phyloP scores from a whole-genome alignment of 2,797 vertebrate species.

The Lagodon rhomboides region DNA sequence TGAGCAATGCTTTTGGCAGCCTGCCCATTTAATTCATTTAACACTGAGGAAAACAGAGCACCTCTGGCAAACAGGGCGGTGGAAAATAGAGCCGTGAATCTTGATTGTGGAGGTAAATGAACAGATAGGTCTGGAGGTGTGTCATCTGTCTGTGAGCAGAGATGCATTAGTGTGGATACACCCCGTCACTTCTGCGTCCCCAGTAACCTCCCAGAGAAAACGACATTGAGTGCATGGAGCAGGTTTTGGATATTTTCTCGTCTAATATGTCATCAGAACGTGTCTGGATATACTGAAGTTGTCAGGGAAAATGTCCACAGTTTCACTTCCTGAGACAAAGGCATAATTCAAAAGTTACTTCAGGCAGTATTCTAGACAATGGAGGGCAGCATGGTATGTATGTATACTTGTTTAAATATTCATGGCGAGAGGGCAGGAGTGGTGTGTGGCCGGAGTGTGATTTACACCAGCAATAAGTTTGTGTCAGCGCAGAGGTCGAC shows the following conservation, averaged over 20 bases:
- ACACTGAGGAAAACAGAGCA: constrained; percentile 76
- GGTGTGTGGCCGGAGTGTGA: constrained; percentile 64
- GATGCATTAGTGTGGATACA: constrained; percentile 69
- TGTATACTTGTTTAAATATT: constrained; percentile 78
- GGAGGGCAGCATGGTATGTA: constrained; percentile 39
- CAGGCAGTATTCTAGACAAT: constrained; percentile 46
- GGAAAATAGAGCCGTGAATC: constrained; percentile 81
- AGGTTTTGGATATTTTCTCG: constrained; percentile 28
- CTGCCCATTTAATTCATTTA: constrained; percentile 86
- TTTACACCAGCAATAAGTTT: constrained; percentile 81
- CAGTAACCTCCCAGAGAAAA: constrained; percentile 50
- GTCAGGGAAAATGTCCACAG: constrained; percentile 7
- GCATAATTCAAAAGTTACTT: constrained; percentile 51
- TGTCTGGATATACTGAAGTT: not conserved
- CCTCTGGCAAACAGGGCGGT: constrained; percentile 72
- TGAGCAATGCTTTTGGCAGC: constrained; percentile 66
- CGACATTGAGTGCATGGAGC: not conserved
- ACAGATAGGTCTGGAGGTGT: constrained; percentile 79
- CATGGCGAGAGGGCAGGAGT: constrained; percentile 59
- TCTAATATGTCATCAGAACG: constrained; percentile 9
- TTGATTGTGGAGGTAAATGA: constrained; percentile 80
- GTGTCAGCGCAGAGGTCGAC: constrained; percentile 71
- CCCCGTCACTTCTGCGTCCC: constrained; percentile 60
- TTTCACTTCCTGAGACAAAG: constrained; percentile 40
- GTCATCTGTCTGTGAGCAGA: constrained; percentile 75